Percentiles rank a stretch among this genome's conserved stretches.
phyloP scores from a whole-genome alignment of 2,113 vertebrate species.

The Myodes glareolus region DNA sequence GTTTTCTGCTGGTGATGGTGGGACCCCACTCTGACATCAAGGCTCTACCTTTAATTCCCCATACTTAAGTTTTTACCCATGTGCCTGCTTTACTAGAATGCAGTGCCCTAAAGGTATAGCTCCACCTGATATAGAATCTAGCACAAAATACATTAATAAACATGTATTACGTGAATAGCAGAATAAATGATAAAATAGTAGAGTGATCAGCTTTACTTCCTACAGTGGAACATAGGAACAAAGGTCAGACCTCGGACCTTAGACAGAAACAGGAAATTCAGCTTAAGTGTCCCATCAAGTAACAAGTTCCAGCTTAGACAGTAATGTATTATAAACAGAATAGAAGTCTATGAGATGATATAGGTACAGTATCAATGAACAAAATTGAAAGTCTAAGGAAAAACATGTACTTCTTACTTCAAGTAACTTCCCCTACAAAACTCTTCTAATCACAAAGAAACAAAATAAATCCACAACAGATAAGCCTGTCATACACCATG shows the following conservation, averaged over 20 bases:
- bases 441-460: slow-evolving; percentile 18
- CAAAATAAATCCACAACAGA: neutral
- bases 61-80: neutral
- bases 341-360: neutral
- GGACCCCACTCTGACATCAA: neutral
- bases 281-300: neutral
- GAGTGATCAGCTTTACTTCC: neutral
- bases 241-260: neutral
- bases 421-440: slow-evolving; percentile 14
- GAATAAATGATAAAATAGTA: slow-evolving; percentile 10
- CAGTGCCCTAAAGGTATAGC: neutral
- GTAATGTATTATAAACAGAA: neutral
- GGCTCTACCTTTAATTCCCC: neutral
- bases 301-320: neutral
- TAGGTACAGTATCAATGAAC: neutral
- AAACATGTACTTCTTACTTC: neutral
- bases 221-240: neutral
- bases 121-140: neutral
- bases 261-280: neutral
- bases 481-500: neutral
- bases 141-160: neutral
- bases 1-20: neutral
- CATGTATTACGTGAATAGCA: neutral
- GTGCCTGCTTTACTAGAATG: neutral
- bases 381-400: neutral